Conservation (phyloP, 1,140 invertebrate species). For the Drosophila sp. region DNA sequence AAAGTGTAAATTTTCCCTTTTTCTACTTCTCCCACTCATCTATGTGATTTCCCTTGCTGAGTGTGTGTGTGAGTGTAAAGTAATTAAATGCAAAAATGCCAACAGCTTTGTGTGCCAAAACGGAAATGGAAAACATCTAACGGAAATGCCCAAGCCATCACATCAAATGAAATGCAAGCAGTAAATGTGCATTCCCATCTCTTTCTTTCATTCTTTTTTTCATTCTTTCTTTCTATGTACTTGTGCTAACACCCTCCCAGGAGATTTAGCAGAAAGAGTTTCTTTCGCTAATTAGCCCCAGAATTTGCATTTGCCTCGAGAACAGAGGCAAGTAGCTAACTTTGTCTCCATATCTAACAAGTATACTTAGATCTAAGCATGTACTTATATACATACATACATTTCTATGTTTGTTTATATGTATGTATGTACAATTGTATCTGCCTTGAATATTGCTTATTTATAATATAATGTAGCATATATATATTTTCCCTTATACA, state of each 20-base stretch:
- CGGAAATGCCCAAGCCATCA: conserved; percentile 50
- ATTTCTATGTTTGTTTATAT: conserved; percentile 38
- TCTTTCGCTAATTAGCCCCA: conserved; percentile 12
- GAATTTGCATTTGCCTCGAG: neutral
- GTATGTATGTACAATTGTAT: conserved; percentile 24
- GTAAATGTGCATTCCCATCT: conserved; percentile 49
- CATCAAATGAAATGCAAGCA: conserved; percentile 51
- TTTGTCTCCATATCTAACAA: conserved; percentile 40
- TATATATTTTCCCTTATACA: conserved; percentile 33
- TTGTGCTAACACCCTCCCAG: neutral
- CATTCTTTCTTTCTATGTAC: neutral
- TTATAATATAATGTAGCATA: conserved; percentile 18
- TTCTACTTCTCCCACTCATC: neutral
- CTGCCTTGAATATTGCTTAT: conserved; percentile 3
- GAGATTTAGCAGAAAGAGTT: neutral
- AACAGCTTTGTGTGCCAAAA: conserved; percentile 26
- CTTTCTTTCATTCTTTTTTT: neutral
- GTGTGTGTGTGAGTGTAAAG: conserved; percentile 1
- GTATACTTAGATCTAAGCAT: conserved; percentile 13
- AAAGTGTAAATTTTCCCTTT: neutral
- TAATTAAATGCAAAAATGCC: conserved; percentile 61
- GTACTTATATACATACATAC: conserved; percentile 57
- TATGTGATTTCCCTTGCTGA: neutral
- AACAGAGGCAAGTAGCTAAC: conserved; percentile 4
- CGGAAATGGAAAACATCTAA: conserved; percentile 62